Base-by-base conservation (phyloP, 53 echinoderm and acorn worm species). In the Holothuria scabra region DNA sequence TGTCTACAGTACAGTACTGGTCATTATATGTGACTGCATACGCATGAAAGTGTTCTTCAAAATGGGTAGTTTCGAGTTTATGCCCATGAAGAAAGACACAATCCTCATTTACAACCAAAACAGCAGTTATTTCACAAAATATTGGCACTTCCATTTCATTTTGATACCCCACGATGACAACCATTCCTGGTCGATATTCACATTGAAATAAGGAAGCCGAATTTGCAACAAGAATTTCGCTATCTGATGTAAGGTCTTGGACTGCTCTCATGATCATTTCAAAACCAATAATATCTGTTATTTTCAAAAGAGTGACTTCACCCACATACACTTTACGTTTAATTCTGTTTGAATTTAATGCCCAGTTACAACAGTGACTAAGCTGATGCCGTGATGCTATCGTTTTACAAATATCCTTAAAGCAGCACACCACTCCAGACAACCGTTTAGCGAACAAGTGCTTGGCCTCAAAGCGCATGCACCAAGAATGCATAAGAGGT, bases 351-450 rank as follows among this genome's bases (percentile, higher is more conserved):
- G 35, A 35, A 6, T 35, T 35, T 35, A 35, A 35, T 4, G 35
- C 61, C 81, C 79, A 86, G 11, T 71, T 79, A n/a, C 65, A 66
- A 38, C 88, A 88, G 56, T 75, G 88, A 10, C 46, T 46, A 61
- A 75, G 60, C 35, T 88, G 84, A 74, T 88, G 64, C 12, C 88
- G 35, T 4, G 48, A 48, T 48, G 48, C 48, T 13, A 64, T 29
- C 60, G 37, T 24, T 76, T 55, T 38, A 31, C 83, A 83, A 8
- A 88, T 84, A 84, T 88, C 88, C 66, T 84, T 88, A 24, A 88
- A 76, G 13, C 74, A 84, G 20, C 84, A 48, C 56, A 87, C 87
- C 33, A 88, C 88, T 65, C 10, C 48, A 70, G 83, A 84, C 11
- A 74, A 28, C 19, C 82, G 48, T 33, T 84, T 84, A 26, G 18